Conservation (phyloP, 2,113 vertebrate genomes). For the Catharus fuscescens region DNA sequence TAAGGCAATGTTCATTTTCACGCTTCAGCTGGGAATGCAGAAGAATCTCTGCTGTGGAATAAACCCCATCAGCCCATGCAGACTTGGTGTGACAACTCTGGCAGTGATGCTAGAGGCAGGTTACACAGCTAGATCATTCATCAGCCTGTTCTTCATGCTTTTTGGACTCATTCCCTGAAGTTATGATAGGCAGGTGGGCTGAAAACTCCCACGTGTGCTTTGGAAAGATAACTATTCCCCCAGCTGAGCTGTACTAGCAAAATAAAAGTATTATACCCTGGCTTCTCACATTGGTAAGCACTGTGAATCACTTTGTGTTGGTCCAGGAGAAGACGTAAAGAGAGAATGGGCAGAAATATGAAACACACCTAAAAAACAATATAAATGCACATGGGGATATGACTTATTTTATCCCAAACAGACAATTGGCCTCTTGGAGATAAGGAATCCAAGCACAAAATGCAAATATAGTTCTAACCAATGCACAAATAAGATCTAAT, state of each 20-base stretch:
- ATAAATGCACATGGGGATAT: background rate
- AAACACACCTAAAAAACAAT: background rate
- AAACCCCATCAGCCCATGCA: background rate
- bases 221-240: background rate
- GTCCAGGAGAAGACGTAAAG: background rate
- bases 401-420: background rate
- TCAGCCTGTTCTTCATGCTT: background rate
- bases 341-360: background rate
- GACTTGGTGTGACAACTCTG: rapidly evolving
- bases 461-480: background rate
- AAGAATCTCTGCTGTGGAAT: background rate
- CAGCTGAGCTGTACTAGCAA: background rate
- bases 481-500: background rate
- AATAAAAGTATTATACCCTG: background rate
- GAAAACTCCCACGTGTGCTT: conserved; percentile 8
- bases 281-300: background rate
- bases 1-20: background rate
- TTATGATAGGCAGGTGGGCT: background rate
- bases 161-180: background rate
- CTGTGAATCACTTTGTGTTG: background rate
- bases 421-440: background rate
- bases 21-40: background rate
- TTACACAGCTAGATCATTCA: background rate
- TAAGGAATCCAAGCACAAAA: background rate
- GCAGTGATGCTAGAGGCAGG: background rate